Conservation (phyloP, 2,797 vertebrate genomes). For the Pseudopleuronectes americanus region DNA sequence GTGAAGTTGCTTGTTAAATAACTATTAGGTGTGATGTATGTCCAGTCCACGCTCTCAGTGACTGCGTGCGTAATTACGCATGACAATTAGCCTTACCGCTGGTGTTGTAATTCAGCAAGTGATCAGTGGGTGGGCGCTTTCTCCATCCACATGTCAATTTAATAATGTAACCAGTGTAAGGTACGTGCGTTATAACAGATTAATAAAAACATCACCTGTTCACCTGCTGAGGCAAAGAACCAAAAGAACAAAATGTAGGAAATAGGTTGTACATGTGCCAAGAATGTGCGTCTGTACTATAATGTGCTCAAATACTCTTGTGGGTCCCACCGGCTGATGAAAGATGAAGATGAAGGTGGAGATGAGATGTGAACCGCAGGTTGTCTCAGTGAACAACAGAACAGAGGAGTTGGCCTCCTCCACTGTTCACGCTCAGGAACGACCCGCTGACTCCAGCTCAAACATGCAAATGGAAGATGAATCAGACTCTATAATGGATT, state of each 20-base stretch:
- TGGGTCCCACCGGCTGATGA: not conserved
- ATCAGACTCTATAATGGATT: not conserved
- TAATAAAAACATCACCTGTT: not conserved
- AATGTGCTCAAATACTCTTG: not conserved
- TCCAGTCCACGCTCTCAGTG: not conserved
- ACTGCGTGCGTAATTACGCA: constrained; percentile 49
- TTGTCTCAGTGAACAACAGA: not conserved
- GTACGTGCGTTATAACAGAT: constrained; percentile 3
- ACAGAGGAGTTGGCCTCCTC: not conserved
- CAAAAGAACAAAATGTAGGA: too few species aligned
- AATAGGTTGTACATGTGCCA: too few species aligned
- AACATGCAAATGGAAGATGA: too few species aligned
- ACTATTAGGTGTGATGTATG: not conserved
- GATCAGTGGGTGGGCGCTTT: not conserved
- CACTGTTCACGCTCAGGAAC: not conserved
- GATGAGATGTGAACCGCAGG: not conserved
- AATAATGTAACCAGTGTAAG: not conserved
- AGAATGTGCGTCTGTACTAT: too few species aligned
- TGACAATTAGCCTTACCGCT: not conserved
- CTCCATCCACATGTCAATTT: too few species aligned
- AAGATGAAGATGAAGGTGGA: not conserved
- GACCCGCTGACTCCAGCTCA: not conserved
- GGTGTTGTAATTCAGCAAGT: not conserved
- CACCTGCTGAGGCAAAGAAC: not conserved
- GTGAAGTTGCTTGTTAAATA: not conserved